Conservation (phyloP, 1,140 invertebrate species). For the Parapsyche elsis region DNA sequence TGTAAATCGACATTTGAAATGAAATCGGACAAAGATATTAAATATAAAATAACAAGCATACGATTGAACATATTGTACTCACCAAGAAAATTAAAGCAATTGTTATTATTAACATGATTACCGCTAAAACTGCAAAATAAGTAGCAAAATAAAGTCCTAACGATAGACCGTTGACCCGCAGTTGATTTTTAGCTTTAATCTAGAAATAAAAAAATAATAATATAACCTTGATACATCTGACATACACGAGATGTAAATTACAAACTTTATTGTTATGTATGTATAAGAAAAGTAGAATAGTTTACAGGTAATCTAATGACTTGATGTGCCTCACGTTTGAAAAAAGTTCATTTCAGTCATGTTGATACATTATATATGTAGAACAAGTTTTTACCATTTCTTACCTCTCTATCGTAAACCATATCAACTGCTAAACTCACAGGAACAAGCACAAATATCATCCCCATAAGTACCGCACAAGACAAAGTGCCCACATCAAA, state of each 20-base stretch:
- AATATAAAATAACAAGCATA: no score
- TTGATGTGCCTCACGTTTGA: no score
- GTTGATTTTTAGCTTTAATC: conserved; percentile 85
- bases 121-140: conserved; percentile 78
- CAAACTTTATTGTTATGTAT: no score
- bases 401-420: conserved; percentile 86
- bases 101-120: conserved; percentile 77
- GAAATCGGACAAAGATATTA: no score
- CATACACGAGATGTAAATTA: not conserved
- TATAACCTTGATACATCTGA: not conserved
- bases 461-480: conserved; percentile 79
- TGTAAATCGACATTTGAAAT: no score
- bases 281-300: no score
- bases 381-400: conserved; percentile 16
- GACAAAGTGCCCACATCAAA: conserved; percentile 79
- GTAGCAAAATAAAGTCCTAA: conserved; percentile 82
- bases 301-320: no score
- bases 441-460: conserved; percentile 81
- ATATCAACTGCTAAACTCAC: conserved; percentile 83
- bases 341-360: no score
- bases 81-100: conserved; percentile 75
- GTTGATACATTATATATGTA: no score
- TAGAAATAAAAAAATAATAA: conserved; percentile 60
- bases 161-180: conserved; percentile 83
- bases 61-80: conserved; percentile 65